Base-by-base conservation (phyloP, 2,888 invertebrate species). In the Boloria euphrosyne region DNA sequence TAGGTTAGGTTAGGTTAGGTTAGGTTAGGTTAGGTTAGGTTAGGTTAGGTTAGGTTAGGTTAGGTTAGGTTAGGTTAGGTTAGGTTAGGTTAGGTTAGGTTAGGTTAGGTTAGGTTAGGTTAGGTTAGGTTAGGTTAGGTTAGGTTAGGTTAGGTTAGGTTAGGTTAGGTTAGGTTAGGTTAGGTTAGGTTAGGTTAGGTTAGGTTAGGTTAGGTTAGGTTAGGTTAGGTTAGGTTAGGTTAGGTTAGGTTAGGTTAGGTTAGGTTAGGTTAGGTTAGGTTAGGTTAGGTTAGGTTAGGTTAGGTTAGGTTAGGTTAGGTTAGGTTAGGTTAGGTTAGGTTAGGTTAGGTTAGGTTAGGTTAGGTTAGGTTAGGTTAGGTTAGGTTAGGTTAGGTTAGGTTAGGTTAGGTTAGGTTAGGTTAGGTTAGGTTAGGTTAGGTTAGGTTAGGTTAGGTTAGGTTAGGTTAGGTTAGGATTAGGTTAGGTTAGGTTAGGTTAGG, bases 401-500 rank as follows among this genome's bases (percentile, higher is more conserved):
- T 51, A 51, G 18, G 51, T n/a, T n/a, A n/a, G n/a, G 7, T 17
- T 18, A 18, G 13, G 66, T 64, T 66, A 69, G 64, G 64, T 67
- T 64, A 59, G 58, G 58, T 59, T 59, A 60, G 63, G 50, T 62
- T 67, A 62, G 50, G 66, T 66, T 66, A 62, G 66, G 62, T 66
- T 62, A 55, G 66, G 62, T 66, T 57, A 66, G 62, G 66, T 62
- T 66, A 57, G 62, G 66, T 66, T 66, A 62, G 31, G 53, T 53
- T 53, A 53, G 53, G 53, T 53, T 53, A 53, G 53, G 62, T 62
- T 62, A 66, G 73, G 73, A 72, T 75, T 71, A 72, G 22, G 22
- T 73, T 73, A 73, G 74, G 74, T 74, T 74, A 76, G 75, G 74
- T 74, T 74, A 74, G 75, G 74, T 75, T 74, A 75, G 75, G 74